Conservation (phyloP, 2,797 vertebrate genomes). For the Botia kubotai region DNA sequence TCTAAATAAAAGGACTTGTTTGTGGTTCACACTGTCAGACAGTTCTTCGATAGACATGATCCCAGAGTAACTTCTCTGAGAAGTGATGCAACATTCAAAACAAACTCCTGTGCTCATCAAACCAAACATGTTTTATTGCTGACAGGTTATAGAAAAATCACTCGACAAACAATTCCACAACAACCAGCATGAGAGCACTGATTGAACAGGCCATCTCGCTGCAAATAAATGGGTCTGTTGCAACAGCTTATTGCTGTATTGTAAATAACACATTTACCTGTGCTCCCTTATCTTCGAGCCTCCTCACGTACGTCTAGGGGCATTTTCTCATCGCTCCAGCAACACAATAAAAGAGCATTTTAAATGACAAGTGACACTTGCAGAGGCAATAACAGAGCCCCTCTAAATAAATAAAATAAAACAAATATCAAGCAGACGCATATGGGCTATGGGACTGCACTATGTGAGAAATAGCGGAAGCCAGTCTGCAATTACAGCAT, state of each 20-base stretch:
- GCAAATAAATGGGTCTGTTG: conserved; percentile 40
- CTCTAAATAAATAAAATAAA: conserved; percentile 46
- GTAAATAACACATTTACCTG: conserved; percentile 63
- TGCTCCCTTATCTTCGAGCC: conserved; percentile 62
- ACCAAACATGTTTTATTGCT: conserved; percentile 28
- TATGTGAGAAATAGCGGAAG: conserved; percentile 55
- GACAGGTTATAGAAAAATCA: conserved; percentile 32
- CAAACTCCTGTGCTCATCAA: conserved; percentile 26
- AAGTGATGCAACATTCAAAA: conserved; percentile 28
- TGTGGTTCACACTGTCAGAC: conserved; percentile 23
- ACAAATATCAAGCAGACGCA: conserved; percentile 55
- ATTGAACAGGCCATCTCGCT: conserved; percentile 27
- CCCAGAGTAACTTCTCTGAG: conserved; percentile 9
- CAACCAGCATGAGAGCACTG: conserved; percentile 25
- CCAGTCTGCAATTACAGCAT: conserved; percentile 63
- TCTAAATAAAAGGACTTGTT: conserved; percentile 25
- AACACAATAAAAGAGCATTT: conserved; percentile 70
- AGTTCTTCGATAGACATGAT: conserved; percentile 26
- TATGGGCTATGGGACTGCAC: conserved; percentile 56
- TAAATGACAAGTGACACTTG: conserved; percentile 69
- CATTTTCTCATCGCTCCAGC: conserved; percentile 58
- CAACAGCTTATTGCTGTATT: conserved; percentile 33
- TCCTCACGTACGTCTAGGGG: conserved; percentile 60
- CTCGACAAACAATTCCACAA: conserved; percentile 1
- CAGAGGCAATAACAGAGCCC: conserved; percentile 61